Base-by-base conservation (phyloP, 2,113 vertebrate genomes). In the Plectropomus leopardus region DNA sequence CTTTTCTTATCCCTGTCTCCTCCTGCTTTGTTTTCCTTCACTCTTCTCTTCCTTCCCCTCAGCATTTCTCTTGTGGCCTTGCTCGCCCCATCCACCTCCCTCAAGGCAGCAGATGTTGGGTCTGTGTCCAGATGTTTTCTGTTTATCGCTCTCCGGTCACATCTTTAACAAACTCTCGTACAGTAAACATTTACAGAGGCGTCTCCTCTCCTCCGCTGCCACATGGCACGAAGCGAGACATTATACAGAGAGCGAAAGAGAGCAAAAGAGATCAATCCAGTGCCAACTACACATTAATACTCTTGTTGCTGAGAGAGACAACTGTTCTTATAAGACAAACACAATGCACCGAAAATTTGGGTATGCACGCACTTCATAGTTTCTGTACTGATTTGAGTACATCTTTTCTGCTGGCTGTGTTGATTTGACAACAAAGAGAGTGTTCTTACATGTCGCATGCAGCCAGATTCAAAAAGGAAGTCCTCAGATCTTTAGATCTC, bases 101-200 rank as follows among this genome's bases (percentile, higher is more conserved):
- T 86, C 34, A 42, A 71, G 77, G 80, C 76, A 67, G 80, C 82
- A 89, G 87, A 88, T 91, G 82, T 88, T 68, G 72, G 67, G 64
- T 69, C 44, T 45, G 19, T 9, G 47, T 87, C 84, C 86, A 92
- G 82, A 90, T 89, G 76, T 87, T 82, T 78, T 60, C 55, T 87
- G 61, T 83, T 84, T 78, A 76, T 89, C 70, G 15, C 65, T 85
- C 71, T 83, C 42, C 44, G 30, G 61, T 80, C 78, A 68, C 63
- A 68, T 83, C 70, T 88, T 57, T 51, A 19, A 40, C 80, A 88
- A 78, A 78, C 70, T 69, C 72, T 82, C 71, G 57, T 24, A 80
- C 77, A 36, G 73, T 88, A 91, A 93, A 94, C 87, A 90, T 89
- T 92, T 82, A 80, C 60, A 85, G 80, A 88, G 82, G 78, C 42